Percentiles rank a stretch among this genome's conserved stretches.
These are phyloP conservation scores for Corvus hawaiiensis DNA, from an alignment of 2,113 vertebrate genomes.

Conservation along the genomic window DNA sequence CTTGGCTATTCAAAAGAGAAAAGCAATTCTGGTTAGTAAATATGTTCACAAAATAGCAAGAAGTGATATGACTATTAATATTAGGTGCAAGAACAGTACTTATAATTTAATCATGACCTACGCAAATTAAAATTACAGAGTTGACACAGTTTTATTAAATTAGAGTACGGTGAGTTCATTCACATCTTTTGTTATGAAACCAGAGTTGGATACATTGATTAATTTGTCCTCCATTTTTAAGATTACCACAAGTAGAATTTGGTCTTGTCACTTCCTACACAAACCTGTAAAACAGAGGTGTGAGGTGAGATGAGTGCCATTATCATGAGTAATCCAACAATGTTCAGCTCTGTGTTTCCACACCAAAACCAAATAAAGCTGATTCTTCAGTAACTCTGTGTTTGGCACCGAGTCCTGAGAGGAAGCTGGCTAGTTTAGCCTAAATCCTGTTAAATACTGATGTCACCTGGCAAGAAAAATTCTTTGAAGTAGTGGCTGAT, in stretches of 20 bases:
- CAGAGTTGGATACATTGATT: background rate
- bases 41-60: background rate
- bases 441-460: background rate
- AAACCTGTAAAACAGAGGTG: background rate
- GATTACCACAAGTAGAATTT: background rate
- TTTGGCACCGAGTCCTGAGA: background rate
- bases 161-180: background rate
- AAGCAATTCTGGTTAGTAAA: background rate
- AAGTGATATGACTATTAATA: background rate
- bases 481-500: background rate
- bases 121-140: background rate
- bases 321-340: background rate
- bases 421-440: background rate
- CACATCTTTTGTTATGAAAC: background rate
- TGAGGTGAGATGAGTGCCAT: background rate
- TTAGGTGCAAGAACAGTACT: background rate
- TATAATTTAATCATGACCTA: background rate
- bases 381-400: background rate
- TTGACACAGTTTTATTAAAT: background rate
- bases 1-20: background rate
- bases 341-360: background rate
- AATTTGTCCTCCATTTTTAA: background rate
- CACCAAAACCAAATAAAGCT: background rate
- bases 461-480: rapidly evolving
- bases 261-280: background rate